Base-by-base conservation (phyloP, 2,888 invertebrate species). In the Drosophila acutilabella region DNA sequence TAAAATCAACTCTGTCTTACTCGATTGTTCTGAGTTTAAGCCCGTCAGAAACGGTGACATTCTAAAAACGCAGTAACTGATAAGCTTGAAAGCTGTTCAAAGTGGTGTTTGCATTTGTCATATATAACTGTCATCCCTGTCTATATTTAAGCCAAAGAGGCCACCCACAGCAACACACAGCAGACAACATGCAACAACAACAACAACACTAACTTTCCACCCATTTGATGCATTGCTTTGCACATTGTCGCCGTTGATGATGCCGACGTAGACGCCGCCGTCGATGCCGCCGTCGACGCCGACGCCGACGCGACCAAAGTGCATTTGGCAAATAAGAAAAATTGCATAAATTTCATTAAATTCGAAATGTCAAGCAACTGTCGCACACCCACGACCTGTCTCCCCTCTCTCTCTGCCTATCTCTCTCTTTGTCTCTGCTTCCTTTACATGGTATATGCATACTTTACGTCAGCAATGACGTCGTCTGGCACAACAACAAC, bases 321-420 rank as follows among this genome's bases (percentile, higher is more conserved):
- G 85, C 83, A 84, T 87, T 87, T 84, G 87, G 81, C 85, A 85
- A 85, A 85, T 85, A 88, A 85, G 88, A 84, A 82, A 86, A 83
- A 86, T 83, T 86, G 88, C 88, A 89, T 89, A 89, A 85, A 89
- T 89, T 89, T 89, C 81, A 89, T 89, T 89, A 89, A 86, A 88
- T 79, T 87, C 82, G 80, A 84, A 84, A 87, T 87, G 83, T 84
- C 83, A 81, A 81, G 81, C 80, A 74, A 81, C 74, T 84, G 86
- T 85, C 88, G 83, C 57, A 72, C 68, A 66, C 66, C 60, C 66
- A 51, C 57, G 67, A 61, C 30, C 77, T 67, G 47, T 42, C 58
- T 53, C 42, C 41, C 33, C 36, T 18, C 18, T 10, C n/a, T n/a
- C 18, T 11, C 7, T 26, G 8, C 20, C 18, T 13, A 18, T 50